A percentile compares a stretch with the other conserved stretches of the same genome.
phyloP scores from a whole-genome alignment of 2,797 vertebrate species.

The Sandelia bainsii region DNA sequence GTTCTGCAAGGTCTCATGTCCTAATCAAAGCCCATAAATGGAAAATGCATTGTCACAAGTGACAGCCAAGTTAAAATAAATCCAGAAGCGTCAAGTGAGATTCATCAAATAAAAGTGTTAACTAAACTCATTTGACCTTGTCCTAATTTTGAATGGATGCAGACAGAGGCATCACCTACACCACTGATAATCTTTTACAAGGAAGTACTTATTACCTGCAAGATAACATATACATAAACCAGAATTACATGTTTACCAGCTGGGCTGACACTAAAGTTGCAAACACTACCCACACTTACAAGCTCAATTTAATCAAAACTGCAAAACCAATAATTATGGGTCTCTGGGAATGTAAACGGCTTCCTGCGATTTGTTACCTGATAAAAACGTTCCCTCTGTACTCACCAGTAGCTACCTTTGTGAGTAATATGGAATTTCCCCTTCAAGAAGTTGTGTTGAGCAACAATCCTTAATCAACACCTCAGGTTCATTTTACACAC shows the following conservation, averaged over 20 bases:
- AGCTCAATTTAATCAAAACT: background rate
- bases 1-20: background rate
- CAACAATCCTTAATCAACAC: constrained; percentile 4
- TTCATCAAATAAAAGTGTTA: constrained; percentile 48
- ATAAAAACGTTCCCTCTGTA: background rate
- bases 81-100: constrained; percentile 32
- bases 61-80: constrained; percentile 14
- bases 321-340: too few species aligned
- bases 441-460: constrained; percentile 24
- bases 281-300: too few species aligned
- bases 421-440: background rate
- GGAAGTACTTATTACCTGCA: too few species aligned
- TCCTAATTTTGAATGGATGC: constrained; percentile 24
- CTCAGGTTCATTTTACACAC: background rate
- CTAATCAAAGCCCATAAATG: constrained; percentile 27
- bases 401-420: background rate
- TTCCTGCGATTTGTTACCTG: background rate
- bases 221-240: too few species aligned
- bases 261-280: too few species aligned
- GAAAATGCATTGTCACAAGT: constrained; percentile 9
- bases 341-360: too few species aligned
- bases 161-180: background rate
- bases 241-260: too few species aligned
- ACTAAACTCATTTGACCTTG: constrained; percentile 27
- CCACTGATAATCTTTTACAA: constrained; percentile 40